Base-by-base conservation (phyloP, 2,888 invertebrate species). In the Zygogramma bicolorata region DNA sequence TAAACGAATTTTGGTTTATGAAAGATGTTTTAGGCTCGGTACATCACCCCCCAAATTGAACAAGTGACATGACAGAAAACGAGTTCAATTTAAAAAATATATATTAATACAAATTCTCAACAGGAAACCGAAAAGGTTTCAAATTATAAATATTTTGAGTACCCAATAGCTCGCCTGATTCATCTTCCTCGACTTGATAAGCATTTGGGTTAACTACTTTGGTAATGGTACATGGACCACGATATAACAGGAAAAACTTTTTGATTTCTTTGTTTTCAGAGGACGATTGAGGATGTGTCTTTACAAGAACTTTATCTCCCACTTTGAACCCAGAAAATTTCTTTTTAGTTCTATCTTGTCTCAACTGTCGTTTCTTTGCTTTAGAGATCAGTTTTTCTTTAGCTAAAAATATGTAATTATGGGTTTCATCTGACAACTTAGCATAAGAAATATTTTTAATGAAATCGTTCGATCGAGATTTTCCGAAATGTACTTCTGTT, bases 71-170 rank as follows among this genome's bases (percentile, higher is more conserved):
- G n/a, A n/a, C 18, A 15, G 15, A n/a, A 13, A n/a, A 10, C 34
- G 42, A 10, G 18, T 42, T 42, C 42, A 42, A 42, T 18, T 42
- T 42, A 10, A 4, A 42, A 42, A 3, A 5, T 8, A 13, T 13
- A 4, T 31, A 31, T 13, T 34, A 34, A 7, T 42, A 7, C 15
- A 42, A 42, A 13, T 13, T 42, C 18, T 18, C n/a, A 42, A 15
- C n/a, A n/a, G 42, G 15, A n/a, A 42, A 15, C 18, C 3, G 3
- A 42, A n/a, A 42, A 7, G 42, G 18, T n/a, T 59, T 59, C 27
- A 59, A 27, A n/a, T 59, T 31, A 27, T 59, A 6, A 27, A 59
- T 31, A 59, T 59, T 59, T 13, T 59, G 58, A 27, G 25, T 15
- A n/a, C 15, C 25, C 8, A 34, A 34, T 8, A 27, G n/a, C 29